Base-by-base conservation (phyloP, 37 sponge, comb jelly and placozoan genomes). In the Chondrilla cf. caribensis region DNA sequence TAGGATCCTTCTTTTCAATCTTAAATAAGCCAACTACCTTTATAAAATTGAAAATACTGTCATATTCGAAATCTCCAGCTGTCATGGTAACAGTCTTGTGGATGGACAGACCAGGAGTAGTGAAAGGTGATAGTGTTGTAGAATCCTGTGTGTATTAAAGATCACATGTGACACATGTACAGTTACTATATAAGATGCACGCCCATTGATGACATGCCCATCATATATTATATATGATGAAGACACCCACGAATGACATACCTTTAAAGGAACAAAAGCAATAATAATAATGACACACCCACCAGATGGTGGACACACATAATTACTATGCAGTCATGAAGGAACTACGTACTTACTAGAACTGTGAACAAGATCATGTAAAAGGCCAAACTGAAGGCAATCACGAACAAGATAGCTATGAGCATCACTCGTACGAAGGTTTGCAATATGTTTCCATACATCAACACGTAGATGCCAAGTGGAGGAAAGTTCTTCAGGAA, bases 21-120 rank as follows among this genome's bases (percentile, higher is more conserved):
- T 64, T 70, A n/a, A n/a, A n/a, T n/a, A n/a, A n/a, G n/a, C n/a
- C n/a, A n/a, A n/a, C n/a, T n/a, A n/a, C n/a, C n/a, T n/a, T n/a
- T n/a, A n/a, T n/a, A n/a, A n/a, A n/a, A n/a, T n/a, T n/a, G 70
- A 99, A 96, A 8, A 87, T 87, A 3, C 79, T 70, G 72, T 94
- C 95, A 75, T 79, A 99, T 70, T 96, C 99, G 92, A 99, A 94
- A 55, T 99, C 99, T 3, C 97, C 96, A 11, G 87, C 94, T 9
- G 93, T 94, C 95, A 94, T 94, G 4, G 89, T 88, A 72, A 92
- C 80, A 19, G 97, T 94, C 67, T 94, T 96, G 68, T 92, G 41
- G 28, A 99, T 41, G 44, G 95, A 70, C 8, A 84, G 84, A 15
- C 82, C 85, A 22, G 93, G 89, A 77, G 80, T 82, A 0, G 81